Evolutionary conservation across 2,113 vertebrate species (phyloP).

Genomic region (Pelmatolapia mariae): DNA sequence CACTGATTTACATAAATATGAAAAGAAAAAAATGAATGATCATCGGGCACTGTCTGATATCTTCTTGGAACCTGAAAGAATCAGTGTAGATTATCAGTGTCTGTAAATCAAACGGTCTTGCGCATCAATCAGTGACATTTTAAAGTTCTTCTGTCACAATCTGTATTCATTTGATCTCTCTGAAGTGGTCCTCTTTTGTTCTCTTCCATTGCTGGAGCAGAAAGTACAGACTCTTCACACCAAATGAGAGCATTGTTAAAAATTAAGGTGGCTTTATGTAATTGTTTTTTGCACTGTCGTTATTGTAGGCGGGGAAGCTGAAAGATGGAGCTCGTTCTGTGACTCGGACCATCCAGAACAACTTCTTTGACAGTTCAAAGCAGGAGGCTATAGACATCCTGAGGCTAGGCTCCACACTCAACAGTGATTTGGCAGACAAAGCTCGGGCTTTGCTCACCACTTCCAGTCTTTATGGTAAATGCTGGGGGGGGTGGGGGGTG

Average conservation of each 20-base stretch:
- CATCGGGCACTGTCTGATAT: neutral
- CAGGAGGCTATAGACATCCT: slow-evolving; percentile 98
- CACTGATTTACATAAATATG: neutral
- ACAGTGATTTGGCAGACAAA: slow-evolving; percentile 98
- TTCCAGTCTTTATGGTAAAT: slow-evolving; percentile 90
- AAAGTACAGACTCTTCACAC: neutral
- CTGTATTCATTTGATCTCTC: neutral
- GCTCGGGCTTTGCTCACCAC: slow-evolving; percentile 96
- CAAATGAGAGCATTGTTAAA: neutral
- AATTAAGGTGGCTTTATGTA: neutral
- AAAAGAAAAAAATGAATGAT: neutral
- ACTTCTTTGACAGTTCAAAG: slow-evolving; percentile 99
- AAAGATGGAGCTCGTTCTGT: slow-evolving; percentile 98
- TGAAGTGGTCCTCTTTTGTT: neutral
- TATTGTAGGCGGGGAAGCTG: slow-evolving; percentile 87
- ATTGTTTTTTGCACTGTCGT: neutral
- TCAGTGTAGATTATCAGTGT: neutral
- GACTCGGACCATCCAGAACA: slow-evolving; percentile 98
- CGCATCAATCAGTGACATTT: neutral
- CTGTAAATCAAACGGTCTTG: neutral
- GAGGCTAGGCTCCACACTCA: slow-evolving; percentile 93
- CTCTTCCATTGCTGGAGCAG: neutral
- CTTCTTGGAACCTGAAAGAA: neutral
- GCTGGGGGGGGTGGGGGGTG: neutral
- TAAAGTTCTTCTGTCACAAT: neutral